A percentile compares a stretch with the other conserved stretches of the same genome.
These are phyloP conservation scores for Heliornis fulica DNA, from an alignment of 2,113 vertebrate genomes.

Conservation along the genomic window DNA sequence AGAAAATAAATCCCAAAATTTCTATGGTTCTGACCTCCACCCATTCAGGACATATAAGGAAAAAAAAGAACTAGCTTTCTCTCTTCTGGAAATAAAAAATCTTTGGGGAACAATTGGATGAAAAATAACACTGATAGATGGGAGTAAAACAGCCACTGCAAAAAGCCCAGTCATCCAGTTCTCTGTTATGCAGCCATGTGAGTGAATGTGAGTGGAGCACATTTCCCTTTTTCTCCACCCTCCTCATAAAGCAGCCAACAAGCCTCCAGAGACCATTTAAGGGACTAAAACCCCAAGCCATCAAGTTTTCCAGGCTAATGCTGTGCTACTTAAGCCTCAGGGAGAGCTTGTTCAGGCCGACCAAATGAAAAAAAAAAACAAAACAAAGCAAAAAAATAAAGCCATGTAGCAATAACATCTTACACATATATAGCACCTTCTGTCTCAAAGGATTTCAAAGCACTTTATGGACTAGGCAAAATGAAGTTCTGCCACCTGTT, in stretches of 20 bases:
- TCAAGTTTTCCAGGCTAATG: conserved; percentile 22
- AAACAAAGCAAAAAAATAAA: neutral
- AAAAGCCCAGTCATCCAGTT: neutral
- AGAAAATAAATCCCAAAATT: neutral
- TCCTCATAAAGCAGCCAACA: conserved; percentile 38
- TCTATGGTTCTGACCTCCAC: neutral
- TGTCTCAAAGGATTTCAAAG: neutral
- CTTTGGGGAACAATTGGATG: neutral
- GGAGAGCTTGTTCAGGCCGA: neutral
- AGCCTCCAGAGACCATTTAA: conserved; percentile 42
- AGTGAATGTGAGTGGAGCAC: neutral
- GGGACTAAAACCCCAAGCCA: conserved; percentile 9
- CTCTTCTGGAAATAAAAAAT: neutral
- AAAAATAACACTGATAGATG: neutral
- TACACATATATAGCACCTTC: neutral
- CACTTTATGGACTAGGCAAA: neutral
- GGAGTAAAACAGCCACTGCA: neutral
- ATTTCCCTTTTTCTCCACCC: neutral
- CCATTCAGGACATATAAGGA: neutral
- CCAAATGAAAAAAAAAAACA: neutral
- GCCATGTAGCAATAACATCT: neutral
- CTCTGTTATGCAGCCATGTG: neutral
- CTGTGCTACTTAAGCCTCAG: neutral
- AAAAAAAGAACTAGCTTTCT: neutral
- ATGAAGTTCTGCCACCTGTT: neutral